These are phyloP conservation scores for Centropyge bicolor DNA, from an alignment of 2,797 vertebrate species.

Conservation along the genomic window DNA sequence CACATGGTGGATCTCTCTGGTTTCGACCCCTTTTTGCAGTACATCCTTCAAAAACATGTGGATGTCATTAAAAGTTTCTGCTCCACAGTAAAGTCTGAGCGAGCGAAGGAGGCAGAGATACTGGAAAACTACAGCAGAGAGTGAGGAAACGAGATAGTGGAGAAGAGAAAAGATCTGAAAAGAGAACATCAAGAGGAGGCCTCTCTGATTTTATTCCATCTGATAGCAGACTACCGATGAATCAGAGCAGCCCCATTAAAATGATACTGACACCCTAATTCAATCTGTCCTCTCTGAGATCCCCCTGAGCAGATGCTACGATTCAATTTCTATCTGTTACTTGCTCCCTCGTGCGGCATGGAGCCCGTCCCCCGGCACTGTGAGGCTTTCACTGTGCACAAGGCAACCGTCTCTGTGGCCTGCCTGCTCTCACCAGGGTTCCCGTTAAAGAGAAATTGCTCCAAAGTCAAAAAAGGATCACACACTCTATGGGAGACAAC, in stretches of 20 bases:
- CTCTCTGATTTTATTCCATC: slow-evolving; percentile 68
- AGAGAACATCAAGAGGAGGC: slow-evolving; percentile 58
- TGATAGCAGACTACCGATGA: slow-evolving; percentile 73
- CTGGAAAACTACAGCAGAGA: slow-evolving; percentile 44
- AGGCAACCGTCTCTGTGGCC: slow-evolving; percentile 54
- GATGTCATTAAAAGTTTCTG: slow-evolving; percentile 79
- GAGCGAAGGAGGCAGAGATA: slow-evolving; percentile 41
- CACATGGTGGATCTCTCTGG: slow-evolving; percentile 34
- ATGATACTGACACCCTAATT: slow-evolving; percentile 80
- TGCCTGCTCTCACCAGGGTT: slow-evolving; percentile 43
- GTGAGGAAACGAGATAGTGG: slow-evolving; percentile 17
- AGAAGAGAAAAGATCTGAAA: slow-evolving; percentile 48
- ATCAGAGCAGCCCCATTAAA: slow-evolving; percentile 76
- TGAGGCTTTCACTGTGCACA: slow-evolving; percentile 56
- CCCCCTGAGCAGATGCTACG: slow-evolving; percentile 75
- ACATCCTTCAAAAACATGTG: slow-evolving; percentile 74
- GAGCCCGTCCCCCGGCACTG: slow-evolving; percentile 58
- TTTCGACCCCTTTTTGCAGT: slow-evolving; percentile 41
- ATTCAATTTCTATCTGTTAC: slow-evolving; percentile 80
- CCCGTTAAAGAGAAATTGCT: slow-evolving; percentile 46
- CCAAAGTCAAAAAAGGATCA: slow-evolving; percentile 46
- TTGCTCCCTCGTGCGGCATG: slow-evolving; percentile 64
- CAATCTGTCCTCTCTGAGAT: slow-evolving; percentile 77
- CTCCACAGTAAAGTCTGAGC: slow-evolving; percentile 62
- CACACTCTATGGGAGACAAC: slow-evolving; percentile 26